A percentile compares a stretch with the other conserved stretches of the same genome.
Conservation (phyloP, 2,113 vertebrate genomes). For the Silurus meridionalis region DNA sequence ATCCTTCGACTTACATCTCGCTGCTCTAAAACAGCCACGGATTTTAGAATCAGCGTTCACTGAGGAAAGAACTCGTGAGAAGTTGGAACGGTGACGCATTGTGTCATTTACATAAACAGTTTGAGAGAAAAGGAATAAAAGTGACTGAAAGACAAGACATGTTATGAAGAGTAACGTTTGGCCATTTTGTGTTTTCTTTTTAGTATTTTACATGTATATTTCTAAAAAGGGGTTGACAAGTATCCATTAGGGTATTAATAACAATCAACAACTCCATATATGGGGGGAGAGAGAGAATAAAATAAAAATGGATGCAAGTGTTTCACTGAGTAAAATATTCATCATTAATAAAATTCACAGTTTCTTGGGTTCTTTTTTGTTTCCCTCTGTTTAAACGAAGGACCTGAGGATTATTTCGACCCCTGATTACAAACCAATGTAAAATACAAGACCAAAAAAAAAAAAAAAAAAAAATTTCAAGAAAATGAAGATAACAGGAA, state of each 20-base stretch:
- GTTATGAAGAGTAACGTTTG: conserved; percentile 46
- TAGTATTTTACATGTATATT: conserved; percentile 56
- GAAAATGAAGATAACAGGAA: conserved; percentile 36
- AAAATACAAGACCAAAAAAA: conserved; percentile 47
- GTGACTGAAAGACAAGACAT: conserved; percentile 19
- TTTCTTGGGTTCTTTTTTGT: neutral
- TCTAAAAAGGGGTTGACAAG: conserved; percentile 68
- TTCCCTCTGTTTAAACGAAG: neutral
- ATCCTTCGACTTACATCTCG: neutral
- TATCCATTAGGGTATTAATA: neutral
- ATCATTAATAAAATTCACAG: neutral
- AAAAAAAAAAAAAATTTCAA: conserved; percentile 37
- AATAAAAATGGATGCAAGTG: neutral
- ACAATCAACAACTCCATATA: neutral
- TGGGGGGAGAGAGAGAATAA: too few relatives aligned
- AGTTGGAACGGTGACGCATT: too few relatives aligned
- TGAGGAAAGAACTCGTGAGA: neutral
- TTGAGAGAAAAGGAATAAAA: conserved; percentile 40
- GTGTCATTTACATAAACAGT: neutral
- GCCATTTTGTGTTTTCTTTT: conserved; percentile 49
- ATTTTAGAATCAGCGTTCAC: neutral
- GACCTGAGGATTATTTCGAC: conserved; percentile 72
- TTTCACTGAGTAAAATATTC: neutral
- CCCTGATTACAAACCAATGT: conserved; percentile 71
- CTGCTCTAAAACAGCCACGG: neutral